Evolutionary conservation across 2,797 vertebrate species (phyloP).

Genomic region (Sylvia borin): DNA sequence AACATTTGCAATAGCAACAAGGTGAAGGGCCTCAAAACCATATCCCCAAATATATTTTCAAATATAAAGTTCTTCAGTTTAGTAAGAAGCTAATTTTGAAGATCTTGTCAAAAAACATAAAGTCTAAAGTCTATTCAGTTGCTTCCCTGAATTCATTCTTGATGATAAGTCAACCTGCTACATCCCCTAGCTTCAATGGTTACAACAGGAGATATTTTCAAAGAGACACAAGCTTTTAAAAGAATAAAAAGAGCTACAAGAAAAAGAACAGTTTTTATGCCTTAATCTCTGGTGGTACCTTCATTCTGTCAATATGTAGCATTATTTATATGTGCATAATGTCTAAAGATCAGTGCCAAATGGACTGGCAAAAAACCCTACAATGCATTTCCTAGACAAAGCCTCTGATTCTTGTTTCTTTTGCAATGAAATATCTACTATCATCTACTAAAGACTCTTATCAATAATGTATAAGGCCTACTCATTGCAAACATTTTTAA

Average conservation of each 20-base stretch:
- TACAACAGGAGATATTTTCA: not conserved
- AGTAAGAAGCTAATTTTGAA: not conserved
- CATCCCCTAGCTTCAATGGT: not conserved
- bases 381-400: not conserved
- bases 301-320: not conserved
- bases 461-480: not conserved
- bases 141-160: not conserved
- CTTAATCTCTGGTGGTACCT: slow-evolving; percentile 2
- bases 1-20: not conserved
- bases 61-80: not conserved
- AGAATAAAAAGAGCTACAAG: not conserved
- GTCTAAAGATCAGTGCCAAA: not conserved
- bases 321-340: slow-evolving; percentile 1
- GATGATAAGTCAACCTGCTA: not conserved
- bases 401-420: not conserved
- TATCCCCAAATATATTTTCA: not conserved
- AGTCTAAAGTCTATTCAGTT: not conserved
- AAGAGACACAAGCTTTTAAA: not conserved
- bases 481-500: not conserved
- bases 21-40: not conserved
- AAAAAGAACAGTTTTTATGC: not conserved
- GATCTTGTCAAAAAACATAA: not conserved
- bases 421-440: not conserved
- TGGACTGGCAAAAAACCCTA: not conserved
- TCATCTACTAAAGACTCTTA: not conserved